phyloP scores from a whole-genome alignment of 2,888 invertebrate genomes.

The Caenorhabditis imperialis region DNA sequence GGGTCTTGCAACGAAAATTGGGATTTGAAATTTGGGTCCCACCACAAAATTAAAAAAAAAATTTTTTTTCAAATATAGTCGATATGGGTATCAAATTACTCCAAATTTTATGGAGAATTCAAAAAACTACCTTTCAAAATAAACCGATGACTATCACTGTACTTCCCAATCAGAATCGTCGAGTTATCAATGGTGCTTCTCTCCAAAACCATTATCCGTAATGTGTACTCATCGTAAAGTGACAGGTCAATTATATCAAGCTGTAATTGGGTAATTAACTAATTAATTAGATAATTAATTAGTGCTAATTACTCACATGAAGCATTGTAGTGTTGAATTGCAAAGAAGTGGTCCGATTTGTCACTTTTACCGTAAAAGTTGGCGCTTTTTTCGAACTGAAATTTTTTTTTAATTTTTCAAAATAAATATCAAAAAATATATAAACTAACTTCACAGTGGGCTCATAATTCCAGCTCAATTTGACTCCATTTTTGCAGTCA shows the following conservation, averaged over 20 bases:
- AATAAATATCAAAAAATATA: neutral
- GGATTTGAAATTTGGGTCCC: too few species aligned
- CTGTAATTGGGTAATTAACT: constrained; percentile 40
- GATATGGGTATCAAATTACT: too few species aligned
- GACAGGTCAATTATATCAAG: constrained; percentile 57
- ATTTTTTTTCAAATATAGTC: too few species aligned
- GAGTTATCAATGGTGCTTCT: constrained; percentile 56
- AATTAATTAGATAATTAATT: too few species aligned
- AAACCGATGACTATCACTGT: constrained; percentile 55
- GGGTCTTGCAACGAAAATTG: too few species aligned
- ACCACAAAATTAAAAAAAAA: too few species aligned
- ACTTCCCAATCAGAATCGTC: constrained; percentile 56
- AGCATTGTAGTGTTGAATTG: constrained; percentile 52
- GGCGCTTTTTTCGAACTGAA: constrained; percentile 44
- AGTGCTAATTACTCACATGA: constrained; percentile 5
- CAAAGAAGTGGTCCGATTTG: constrained; percentile 37
- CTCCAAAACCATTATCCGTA: constrained; percentile 56
- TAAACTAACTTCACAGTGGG: constrained; percentile 25
- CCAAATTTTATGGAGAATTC: too few species aligned
- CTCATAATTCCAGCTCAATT: constrained; percentile 49
- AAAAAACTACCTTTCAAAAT: constrained; percentile 36
- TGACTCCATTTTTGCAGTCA: constrained; percentile 58
- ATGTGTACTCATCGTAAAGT: constrained; percentile 60
- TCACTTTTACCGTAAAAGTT: constrained; percentile 47
- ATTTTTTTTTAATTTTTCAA: neutral